A percentile compares a stretch with the other conserved stretches of the same genome.
These are phyloP conservation scores for Plectropomus leopardus DNA, from an alignment of 2,113 vertebrate genomes.

Conservation along the genomic window DNA sequence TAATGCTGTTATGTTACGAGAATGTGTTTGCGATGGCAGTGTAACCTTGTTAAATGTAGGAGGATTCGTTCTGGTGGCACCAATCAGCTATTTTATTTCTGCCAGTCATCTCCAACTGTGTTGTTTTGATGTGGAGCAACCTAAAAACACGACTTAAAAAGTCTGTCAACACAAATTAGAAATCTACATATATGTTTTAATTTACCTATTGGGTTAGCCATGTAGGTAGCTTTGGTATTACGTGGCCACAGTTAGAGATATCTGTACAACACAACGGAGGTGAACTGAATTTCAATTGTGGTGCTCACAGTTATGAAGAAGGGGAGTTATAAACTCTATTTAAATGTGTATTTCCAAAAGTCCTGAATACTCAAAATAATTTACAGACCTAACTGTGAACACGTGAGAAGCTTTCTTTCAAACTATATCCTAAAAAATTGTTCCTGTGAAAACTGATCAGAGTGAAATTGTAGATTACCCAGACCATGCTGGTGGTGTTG, in stretches of 20 bases:
- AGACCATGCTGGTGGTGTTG: no score
- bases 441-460: no score
- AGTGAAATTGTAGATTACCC: no score
- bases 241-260: no score
- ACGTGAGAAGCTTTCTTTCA: no score
- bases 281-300: neutral
- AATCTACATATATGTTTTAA: no score
- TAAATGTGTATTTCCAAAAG: neutral
- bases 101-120: neutral
- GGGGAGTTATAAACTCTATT: neutral
- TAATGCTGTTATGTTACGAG: constrained; percentile 33
- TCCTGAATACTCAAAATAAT: neutral
- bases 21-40: constrained; percentile 11
- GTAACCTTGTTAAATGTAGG: constrained; percentile 17
- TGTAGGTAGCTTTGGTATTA: neutral
- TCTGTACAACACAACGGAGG: neutral
- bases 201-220: neutral
- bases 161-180: neutral
- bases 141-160: neutral
- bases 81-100: constrained; percentile 1
- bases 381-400: no score
- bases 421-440: no score
- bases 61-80: neutral
- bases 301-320: neutral
- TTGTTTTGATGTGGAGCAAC: neutral